phyloP scores from a whole-genome alignment of 2,797 vertebrate genomes.

The Paramormyrops hopkinsi region DNA sequence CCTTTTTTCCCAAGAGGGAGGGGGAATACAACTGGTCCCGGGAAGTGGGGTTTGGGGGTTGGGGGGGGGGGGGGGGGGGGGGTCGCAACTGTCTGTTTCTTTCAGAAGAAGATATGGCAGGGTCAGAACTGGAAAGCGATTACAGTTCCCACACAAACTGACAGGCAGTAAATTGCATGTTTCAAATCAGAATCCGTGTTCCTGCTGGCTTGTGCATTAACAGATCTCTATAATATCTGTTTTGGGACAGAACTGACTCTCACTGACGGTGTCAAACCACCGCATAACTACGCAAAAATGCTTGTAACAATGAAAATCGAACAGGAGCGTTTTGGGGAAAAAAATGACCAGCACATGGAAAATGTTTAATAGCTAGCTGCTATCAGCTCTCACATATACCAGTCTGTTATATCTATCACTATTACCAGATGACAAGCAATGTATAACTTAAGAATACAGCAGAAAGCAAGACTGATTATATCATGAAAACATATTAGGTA shows the following conservation, averaged over 20 bases:
- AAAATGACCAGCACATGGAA: background rate
- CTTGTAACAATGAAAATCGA: background rate
- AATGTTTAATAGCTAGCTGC: background rate
- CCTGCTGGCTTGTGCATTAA: background rate
- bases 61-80: background rate
- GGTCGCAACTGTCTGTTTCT: background rate
- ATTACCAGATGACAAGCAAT: background rate
- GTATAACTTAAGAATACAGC: background rate
- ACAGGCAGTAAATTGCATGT: background rate
- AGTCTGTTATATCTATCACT: background rate
- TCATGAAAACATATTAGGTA: background rate
- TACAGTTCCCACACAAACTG: constrained; percentile 4
- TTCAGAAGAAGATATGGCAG: background rate
- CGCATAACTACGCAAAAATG: background rate
- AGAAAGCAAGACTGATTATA: background rate
- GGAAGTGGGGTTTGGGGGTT: too few relatives aligned
- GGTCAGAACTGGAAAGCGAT: background rate
- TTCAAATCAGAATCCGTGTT: background rate
- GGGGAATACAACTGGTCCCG: too few relatives aligned
- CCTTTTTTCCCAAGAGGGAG: too few relatives aligned
- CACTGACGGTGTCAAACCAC: background rate
- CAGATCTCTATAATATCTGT: background rate
- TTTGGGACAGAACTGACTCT: background rate
- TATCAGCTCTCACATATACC: background rate
- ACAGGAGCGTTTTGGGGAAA: background rate